Conservation (phyloP, 2,888 invertebrate species). For the Anoncus sp. region DNA sequence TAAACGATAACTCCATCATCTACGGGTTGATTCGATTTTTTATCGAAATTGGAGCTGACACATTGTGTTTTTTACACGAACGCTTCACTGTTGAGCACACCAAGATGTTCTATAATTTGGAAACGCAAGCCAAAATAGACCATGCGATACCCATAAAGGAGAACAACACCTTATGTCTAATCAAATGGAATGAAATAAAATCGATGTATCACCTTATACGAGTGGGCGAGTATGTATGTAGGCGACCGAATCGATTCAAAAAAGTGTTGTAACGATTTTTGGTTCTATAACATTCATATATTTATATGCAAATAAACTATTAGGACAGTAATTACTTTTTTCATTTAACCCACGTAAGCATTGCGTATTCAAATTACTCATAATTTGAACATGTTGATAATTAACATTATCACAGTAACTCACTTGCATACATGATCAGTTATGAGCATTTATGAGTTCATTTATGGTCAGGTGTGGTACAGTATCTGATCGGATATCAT, state of each 20-base stretch:
- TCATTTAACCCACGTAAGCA: constrained; percentile 27
- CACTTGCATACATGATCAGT: neutral
- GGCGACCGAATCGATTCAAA: constrained; percentile 44
- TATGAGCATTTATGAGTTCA: too few species aligned
- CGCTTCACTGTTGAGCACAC: constrained; percentile 45
- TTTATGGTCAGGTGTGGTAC: neutral
- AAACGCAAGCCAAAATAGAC: constrained; percentile 41
- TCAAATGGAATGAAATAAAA: constrained; percentile 25
- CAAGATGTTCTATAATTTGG: constrained; percentile 37
- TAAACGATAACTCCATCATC: constrained; percentile 31
- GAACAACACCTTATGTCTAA: constrained; percentile 3
- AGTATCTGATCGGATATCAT: neutral
- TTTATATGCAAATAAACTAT: constrained; percentile 22
- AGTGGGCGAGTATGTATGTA: constrained; percentile 51
- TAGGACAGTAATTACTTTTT: constrained; percentile 27
- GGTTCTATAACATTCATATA: constrained; percentile 1
- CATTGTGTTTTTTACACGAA: constrained; percentile 34
- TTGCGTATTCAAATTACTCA: constrained; percentile 29
- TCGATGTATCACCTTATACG: constrained; percentile 42
- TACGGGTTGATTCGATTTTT: constrained; percentile 56
- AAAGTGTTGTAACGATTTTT: constrained; percentile 34
- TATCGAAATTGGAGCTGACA: constrained; percentile 26
- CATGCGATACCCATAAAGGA: constrained; percentile 49
- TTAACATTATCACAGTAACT: constrained; percentile 3
- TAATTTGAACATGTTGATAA: constrained; percentile 15